phyloP scores from a whole-genome alignment of 2,797 vertebrate genomes.

The Trachops cirrhosus region DNA sequence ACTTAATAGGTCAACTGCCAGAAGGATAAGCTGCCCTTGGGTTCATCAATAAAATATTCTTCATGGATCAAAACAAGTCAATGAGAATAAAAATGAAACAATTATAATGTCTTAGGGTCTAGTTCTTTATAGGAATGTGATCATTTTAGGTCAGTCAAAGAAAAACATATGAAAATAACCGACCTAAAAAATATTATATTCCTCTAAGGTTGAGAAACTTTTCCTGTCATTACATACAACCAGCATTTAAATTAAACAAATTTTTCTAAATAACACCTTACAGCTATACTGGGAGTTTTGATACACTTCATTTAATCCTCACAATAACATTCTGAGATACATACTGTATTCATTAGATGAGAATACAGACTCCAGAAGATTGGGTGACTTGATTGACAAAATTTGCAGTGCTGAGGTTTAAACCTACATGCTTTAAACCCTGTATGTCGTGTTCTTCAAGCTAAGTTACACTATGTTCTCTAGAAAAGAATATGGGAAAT shows the following conservation, averaged over 20 bases:
- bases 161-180: slow-evolving; percentile 18
- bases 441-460: not conserved
- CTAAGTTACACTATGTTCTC: not conserved
- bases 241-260: not conserved
- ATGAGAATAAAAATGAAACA: not conserved
- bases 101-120: not conserved
- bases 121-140: not conserved
- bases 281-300: not conserved
- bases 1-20: not conserved
- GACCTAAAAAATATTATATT: not conserved
- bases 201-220: not conserved
- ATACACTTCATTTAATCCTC: not conserved
- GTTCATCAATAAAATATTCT: not conserved
- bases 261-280: not conserved
- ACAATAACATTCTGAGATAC: not conserved
- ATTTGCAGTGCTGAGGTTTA: not conserved
- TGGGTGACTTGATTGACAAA: not conserved
- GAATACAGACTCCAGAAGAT: not conserved
- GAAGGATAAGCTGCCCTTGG: not conserved
- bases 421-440: not conserved
- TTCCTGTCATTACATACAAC: not conserved
- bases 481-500: not conserved
- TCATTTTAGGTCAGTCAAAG: not conserved
- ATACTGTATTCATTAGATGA: not conserved
- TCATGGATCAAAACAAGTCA: not conserved